These are phyloP conservation scores for Phylloscopus trochiloides DNA, from an alignment of 2,113 vertebrate genomes.

Conservation along the genomic window DNA sequence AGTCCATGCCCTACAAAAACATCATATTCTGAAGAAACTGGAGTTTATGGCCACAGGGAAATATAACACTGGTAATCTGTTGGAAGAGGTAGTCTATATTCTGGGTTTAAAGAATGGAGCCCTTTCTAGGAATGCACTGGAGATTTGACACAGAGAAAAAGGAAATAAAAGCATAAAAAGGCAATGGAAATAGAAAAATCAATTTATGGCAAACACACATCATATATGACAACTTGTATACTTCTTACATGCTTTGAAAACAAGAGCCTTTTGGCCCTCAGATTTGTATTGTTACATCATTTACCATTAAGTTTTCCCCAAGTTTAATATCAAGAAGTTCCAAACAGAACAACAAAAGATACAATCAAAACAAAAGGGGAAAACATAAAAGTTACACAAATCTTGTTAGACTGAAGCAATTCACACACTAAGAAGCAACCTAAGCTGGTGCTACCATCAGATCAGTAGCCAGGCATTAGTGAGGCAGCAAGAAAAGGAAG, in stretches of 20 bases:
- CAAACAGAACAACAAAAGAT: neutral
- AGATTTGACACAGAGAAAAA: neutral
- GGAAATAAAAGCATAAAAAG: neutral
- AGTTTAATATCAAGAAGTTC: neutral
- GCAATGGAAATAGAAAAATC: neutral
- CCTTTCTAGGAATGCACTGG: neutral
- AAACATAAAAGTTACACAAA: neutral
- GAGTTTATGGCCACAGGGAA: neutral
- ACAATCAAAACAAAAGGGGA: neutral
- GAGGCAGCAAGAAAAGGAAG: neutral
- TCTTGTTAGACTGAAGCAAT: neutral
- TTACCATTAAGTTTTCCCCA: neutral
- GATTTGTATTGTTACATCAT: neutral
- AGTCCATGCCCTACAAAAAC: neutral
- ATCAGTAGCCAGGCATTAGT: neutral
- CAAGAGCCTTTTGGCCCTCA: accelerated
- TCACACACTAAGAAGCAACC: neutral
- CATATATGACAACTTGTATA: neutral
- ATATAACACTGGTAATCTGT: neutral
- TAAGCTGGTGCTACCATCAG: neutral
- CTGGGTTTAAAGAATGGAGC: neutral
- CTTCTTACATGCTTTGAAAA: neutral
- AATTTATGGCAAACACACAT: neutral
- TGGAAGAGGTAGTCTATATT: neutral
- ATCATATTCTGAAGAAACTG: neutral